phyloP scores from a whole-genome alignment of 2,113 vertebrate genomes.

The Jaculus jaculus region DNA sequence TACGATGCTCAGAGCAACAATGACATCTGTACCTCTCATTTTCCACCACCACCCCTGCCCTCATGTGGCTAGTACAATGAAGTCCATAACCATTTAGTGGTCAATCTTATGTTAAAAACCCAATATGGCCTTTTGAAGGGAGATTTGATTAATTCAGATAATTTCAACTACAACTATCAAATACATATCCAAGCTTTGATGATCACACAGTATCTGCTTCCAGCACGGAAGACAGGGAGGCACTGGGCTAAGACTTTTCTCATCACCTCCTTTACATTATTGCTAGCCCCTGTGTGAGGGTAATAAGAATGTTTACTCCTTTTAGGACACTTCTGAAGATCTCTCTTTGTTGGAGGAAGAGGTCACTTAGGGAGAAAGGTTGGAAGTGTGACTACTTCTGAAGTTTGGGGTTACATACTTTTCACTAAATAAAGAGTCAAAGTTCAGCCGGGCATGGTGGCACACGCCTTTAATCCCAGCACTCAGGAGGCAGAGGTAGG shows the following conservation, averaged over 20 bases:
- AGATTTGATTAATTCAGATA: background rate
- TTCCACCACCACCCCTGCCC: background rate
- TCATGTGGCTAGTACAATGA: background rate
- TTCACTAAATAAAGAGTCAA: slow-evolving; percentile 23
- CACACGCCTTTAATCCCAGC: no score
- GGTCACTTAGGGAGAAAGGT: background rate
- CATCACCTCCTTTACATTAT: background rate
- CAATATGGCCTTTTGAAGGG: background rate
- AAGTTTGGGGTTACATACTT: background rate
- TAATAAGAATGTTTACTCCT: background rate
- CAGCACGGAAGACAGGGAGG: background rate
- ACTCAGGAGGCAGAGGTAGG: no score
- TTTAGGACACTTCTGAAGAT: background rate
- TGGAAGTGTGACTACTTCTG: slow-evolving; percentile 3
- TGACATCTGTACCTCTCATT: background rate
- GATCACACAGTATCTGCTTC: background rate
- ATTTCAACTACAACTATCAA: background rate
- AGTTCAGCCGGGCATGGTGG: no score
- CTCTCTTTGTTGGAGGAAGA: background rate
- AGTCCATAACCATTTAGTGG: background rate
- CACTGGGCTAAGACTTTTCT: background rate
- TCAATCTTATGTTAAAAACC: background rate
- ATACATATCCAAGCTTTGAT: background rate
- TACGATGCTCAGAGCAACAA: background rate
- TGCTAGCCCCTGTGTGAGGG: background rate